These are phyloP conservation scores for Nyctalus aviator DNA, from an alignment of 2,797 vertebrate genomes.

Conservation along the genomic window DNA sequence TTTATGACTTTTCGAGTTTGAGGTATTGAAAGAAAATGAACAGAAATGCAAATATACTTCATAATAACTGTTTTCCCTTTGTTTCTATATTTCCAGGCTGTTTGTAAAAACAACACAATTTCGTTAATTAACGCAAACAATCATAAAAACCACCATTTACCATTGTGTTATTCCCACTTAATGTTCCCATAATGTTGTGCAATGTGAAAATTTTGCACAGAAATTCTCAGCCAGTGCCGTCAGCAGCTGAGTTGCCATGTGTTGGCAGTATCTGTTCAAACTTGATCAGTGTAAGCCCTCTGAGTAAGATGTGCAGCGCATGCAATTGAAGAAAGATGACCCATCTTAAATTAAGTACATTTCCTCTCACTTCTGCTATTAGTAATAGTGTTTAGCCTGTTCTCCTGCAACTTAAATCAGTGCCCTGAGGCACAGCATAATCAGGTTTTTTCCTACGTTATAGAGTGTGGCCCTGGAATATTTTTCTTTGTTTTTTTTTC, in stretches of 20 bases:
- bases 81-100: conserved; percentile 13
- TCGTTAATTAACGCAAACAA: conserved; percentile 58
- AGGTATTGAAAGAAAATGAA: conserved; percentile 60
- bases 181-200: conserved; percentile 7
- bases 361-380: conserved; percentile 31
- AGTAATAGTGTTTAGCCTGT: conserved; percentile 13
- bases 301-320: conserved; percentile 36
- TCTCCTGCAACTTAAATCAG: conserved; percentile 3
- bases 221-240: background rate
- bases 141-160: background rate
- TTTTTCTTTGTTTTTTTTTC: background rate
- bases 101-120: conserved; percentile 44
- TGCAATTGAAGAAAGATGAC: conserved; percentile 32
- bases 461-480: background rate
- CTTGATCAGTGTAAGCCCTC: conserved; percentile 1
- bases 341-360: conserved; percentile 35
- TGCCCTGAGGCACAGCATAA: background rate
- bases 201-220: conserved; percentile 31
- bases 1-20: conserved; percentile 34
- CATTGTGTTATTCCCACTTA: background rate
- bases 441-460: background rate
- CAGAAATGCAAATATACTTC: background rate
- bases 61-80: conserved; percentile 20
- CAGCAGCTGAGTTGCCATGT: conserved; percentile 50
- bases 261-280: conserved; percentile 64